Conservation (phyloP, 2,888 invertebrate genomes). For the Aleiodes alternator region DNA sequence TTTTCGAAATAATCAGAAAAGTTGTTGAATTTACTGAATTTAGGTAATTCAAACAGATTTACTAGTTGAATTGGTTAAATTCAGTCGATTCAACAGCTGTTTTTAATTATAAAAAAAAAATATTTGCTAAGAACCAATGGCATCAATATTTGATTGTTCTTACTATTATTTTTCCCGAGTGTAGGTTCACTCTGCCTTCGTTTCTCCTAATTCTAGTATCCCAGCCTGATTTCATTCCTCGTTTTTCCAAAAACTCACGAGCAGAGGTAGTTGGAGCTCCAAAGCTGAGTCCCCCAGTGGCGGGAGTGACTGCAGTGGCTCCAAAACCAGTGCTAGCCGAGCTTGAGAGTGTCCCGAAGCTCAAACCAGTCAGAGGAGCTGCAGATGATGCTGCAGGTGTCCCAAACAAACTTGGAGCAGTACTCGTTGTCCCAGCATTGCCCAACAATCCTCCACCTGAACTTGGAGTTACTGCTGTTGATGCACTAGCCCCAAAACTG, state of each 20-base stretch:
- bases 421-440: constrained; percentile 62
- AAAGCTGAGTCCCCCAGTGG: constrained; percentile 63
- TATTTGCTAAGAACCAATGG: too few relatives aligned
- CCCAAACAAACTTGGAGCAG: constrained; percentile 49
- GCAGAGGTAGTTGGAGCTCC: constrained; percentile 61
- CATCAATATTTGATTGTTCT: too few relatives aligned
- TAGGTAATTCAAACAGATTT: too few relatives aligned
- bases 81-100: too few relatives aligned
- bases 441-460: constrained; percentile 54
- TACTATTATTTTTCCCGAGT: too few relatives aligned
- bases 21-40: too few relatives aligned
- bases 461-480: constrained; percentile 43
- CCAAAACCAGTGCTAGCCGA: constrained; percentile 70
- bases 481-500: constrained; percentile 59
- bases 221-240: not conserved
- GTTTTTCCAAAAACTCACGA: constrained; percentile 50
- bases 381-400: constrained; percentile 63
- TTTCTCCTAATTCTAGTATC: too few relatives aligned
- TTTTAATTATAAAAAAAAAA: too few relatives aligned
- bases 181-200: too few relatives aligned
- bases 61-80: too few relatives aligned
- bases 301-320: constrained; percentile 61
- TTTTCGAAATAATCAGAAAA: too few relatives aligned
- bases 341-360: constrained; percentile 66
- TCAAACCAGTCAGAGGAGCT: constrained; percentile 53